Percentiles rank a stretch among this genome's conserved stretches.
phyloP scores from a whole-genome alignment of 2,888 invertebrate genomes.

The Exephanes ischioxanthus region DNA sequence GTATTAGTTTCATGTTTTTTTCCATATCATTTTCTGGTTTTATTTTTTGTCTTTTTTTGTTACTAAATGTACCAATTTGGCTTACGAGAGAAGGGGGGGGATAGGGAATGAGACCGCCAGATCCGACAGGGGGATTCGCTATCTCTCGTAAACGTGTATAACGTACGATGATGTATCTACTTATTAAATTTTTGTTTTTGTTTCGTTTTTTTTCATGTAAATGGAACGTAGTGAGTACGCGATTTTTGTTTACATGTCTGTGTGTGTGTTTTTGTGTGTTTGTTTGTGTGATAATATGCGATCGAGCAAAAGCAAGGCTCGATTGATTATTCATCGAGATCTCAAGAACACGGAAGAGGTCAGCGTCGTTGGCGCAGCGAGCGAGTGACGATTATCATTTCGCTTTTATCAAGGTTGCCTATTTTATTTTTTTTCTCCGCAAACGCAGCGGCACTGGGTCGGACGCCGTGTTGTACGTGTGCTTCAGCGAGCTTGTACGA shows the following conservation, averaged over 20 bases:
- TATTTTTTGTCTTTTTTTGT: constrained; percentile 28
- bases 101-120: constrained; percentile 8
- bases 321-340: constrained; percentile 59
- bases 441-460: neutral
- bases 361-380: constrained; percentile 29
- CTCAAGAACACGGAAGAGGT: constrained; percentile 55
- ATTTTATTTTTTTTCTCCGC: neutral
- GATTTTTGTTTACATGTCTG: constrained; percentile 24
- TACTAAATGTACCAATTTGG: constrained; percentile 22
- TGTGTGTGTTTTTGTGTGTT: constrained; percentile 17
- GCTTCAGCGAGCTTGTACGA: constrained; percentile 25
- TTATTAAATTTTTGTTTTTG: constrained; percentile 63
- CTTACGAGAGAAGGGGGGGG: constrained; percentile 32
- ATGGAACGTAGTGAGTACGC: constrained; percentile 16
- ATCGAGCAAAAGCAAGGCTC: constrained; percentile 7
- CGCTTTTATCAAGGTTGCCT: constrained; percentile 43
- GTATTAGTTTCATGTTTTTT: constrained; percentile 77
- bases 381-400: constrained; percentile 46
- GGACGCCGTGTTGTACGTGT: constrained; percentile 7
- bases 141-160: constrained; percentile 40
- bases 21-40: constrained; percentile 8
- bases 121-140: constrained; percentile 5
- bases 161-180: constrained; percentile 52
- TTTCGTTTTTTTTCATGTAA: constrained; percentile 69
- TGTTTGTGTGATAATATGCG: constrained; percentile 19